phyloP scores from a whole-genome alignment of 2,797 vertebrate genomes.

The Smutsia gigantea region DNA sequence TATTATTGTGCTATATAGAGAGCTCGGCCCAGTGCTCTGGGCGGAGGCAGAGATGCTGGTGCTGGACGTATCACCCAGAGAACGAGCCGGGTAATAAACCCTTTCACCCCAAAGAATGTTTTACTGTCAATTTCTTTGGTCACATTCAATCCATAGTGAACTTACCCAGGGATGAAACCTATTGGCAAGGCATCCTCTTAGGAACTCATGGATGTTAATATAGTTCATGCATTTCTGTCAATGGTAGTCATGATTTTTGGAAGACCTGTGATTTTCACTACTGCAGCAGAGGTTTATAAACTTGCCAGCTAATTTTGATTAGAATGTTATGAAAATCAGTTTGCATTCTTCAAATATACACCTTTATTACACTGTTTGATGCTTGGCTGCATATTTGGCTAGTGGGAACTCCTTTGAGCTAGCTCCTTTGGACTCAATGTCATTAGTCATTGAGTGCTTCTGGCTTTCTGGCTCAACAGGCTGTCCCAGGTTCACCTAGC shows the following conservation, averaged over 20 bases:
- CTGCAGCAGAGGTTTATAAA: conserved; percentile 44
- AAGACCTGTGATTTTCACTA: conserved; percentile 43
- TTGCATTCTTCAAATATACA: conserved; percentile 49
- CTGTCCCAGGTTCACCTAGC: neutral
- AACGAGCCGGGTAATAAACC: no score
- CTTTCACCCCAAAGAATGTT: no score
- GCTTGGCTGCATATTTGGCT: conserved; percentile 6
- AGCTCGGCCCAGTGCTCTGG: no score
- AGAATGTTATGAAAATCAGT: conserved; percentile 44
- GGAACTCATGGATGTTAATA: conserved; percentile 21
- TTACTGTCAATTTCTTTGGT: no score
- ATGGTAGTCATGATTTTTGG: conserved; percentile 9
- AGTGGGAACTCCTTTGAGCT: neutral
- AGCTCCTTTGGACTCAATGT: neutral
- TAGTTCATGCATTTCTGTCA: conserved; percentile 49
- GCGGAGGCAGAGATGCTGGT: no score
- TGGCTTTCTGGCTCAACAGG: neutral
- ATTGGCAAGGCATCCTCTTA: no score
- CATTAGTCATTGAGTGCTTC: neutral
- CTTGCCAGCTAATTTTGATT: conserved; percentile 40
- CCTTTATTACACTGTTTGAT: neutral
- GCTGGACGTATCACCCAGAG: no score
- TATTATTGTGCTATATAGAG: no score
- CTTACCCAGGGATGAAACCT: no score
- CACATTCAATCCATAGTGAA: no score